Percentiles rank a stretch among this genome's conserved stretches.
Evolutionary conservation across 2,113 vertebrate genomes (phyloP).

Genomic region (Acanthochromis polyacanthus): DNA sequence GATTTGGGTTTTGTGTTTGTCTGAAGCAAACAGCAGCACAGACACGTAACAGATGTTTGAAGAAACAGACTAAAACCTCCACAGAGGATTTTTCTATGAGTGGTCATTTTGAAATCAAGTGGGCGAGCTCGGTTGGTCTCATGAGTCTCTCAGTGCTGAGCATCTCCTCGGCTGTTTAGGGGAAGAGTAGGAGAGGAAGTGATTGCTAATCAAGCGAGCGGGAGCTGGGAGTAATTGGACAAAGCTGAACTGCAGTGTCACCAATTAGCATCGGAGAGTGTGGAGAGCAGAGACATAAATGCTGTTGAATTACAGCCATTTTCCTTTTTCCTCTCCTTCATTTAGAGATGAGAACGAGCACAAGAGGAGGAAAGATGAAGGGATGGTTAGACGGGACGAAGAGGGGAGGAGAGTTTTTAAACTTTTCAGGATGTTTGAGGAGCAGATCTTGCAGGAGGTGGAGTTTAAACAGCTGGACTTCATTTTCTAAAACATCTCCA

Average conservation of each 20-base stretch:
- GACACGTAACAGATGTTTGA: neutral
- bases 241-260: conserved; percentile 69
- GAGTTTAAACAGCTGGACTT: neutral
- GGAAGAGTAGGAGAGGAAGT: conserved; percentile 35
- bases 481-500: neutral
- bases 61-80: neutral
- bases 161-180: conserved; percentile 32
- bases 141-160: conserved; percentile 31
- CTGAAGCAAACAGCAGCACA: neutral
- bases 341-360: conserved; percentile 49
- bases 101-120: conserved; percentile 28
- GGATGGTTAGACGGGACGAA: neutral
- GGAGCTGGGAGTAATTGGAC: conserved; percentile 76
- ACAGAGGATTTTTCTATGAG: neutral
- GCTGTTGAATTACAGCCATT: conserved; percentile 63
- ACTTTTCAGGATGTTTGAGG: conserved; percentile 40
- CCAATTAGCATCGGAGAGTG: conserved; percentile 75
- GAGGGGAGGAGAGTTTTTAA: conserved; percentile 9
- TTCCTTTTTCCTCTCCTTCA: conserved; percentile 22
- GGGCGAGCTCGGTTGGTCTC: neutral
- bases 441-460: conserved; percentile 16
- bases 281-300: conserved; percentile 63
- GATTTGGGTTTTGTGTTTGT: neutral
- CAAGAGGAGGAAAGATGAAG: conserved; percentile 27
- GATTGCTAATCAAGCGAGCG: conserved; percentile 77